Base-by-base conservation (phyloP, 2,113 vertebrate species). In the Pedetes capensis region DNA sequence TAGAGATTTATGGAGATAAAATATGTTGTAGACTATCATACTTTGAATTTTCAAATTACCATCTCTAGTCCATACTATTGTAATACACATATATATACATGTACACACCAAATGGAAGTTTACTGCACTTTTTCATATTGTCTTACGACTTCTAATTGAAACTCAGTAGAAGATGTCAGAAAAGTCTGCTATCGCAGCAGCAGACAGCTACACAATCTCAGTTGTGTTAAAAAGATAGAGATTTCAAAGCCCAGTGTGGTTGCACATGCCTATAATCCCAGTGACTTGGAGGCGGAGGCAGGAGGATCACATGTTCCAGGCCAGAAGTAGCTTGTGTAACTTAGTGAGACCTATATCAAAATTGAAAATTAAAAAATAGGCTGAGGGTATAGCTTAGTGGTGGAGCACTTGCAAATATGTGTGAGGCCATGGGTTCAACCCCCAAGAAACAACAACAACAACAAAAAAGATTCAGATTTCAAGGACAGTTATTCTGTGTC, bases 391-490 rank as follows among this genome's bases (percentile, higher is more conserved):
- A n/a, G n/a, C n/a, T n/a, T n/a, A n/a, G n/a, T n/a, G n/a, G n/a
- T n/a, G n/a, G n/a, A n/a, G n/a, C n/a, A n/a, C n/a, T n/a, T n/a
- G n/a, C n/a, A n/a, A n/a, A n/a, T n/a, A n/a, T n/a, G n/a, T n/a
- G n/a, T n/a, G n/a, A n/a, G n/a, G n/a, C n/a, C n/a, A n/a, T n/a
- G n/a, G n/a, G n/a, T n/a, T n/a, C n/a, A n/a, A n/a, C n/a, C n/a
- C n/a, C n/a, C n/a, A n/a, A n/a, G n/a, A n/a, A n/a, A n/a, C n/a
- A n/a, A n/a, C n/a, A n/a, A n/a, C n/a, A n/a, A n/a, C n/a, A n/a
- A n/a, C n/a, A n/a, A n/a, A n/a, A n/a, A n/a, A 83, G 71, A 93
- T 92, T 96, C 42, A 83, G 27, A 94, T 87, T 91, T 89, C 94
- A 96, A 96, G 64, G 96, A 89, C 20, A 47, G 8, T 87, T 82